Conservation (phyloP, 2,888 invertebrate species). For the Tupiocoris notatus region DNA sequence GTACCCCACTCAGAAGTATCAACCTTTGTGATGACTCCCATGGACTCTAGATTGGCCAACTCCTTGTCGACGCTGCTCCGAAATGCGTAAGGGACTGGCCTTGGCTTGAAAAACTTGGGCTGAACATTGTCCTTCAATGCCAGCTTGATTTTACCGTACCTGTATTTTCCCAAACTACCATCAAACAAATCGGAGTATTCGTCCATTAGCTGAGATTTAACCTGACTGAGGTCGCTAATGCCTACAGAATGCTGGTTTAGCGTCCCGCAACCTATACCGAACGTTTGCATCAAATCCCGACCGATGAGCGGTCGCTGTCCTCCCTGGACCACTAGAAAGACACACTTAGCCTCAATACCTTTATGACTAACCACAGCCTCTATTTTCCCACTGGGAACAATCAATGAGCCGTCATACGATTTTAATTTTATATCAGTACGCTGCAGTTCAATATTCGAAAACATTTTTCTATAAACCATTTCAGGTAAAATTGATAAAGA, state of each 20-base stretch:
- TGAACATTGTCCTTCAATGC: neutral
- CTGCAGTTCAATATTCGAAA: neutral
- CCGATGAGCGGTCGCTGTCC: no score
- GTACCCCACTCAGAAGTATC: constrained; percentile 7
- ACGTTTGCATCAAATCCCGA: no score
- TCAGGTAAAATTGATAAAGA: neutral
- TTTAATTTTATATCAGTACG: neutral
- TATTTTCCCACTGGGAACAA: no score
- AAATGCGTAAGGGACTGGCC: neutral
- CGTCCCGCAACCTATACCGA: neutral
- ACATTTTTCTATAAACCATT: neutral
- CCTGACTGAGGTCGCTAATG: neutral
- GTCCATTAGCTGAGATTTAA: neutral
- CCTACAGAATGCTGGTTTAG: neutral
- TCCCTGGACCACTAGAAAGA: no score
- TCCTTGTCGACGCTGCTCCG: neutral
- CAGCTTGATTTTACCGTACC: neutral
- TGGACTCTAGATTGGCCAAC: neutral
- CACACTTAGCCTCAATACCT: neutral
- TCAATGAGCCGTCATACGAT: no score
- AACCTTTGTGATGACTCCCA: neutral
- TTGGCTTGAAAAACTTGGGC: neutral
- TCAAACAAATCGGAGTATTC: constrained; percentile 6
- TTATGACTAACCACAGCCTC: neutral
- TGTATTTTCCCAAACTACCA: neutral